Evolutionary conservation across 2,797 vertebrate genomes (phyloP), one percentile per base, ranked within the genome.

Genomic region (Onychomys torridus): DNA sequence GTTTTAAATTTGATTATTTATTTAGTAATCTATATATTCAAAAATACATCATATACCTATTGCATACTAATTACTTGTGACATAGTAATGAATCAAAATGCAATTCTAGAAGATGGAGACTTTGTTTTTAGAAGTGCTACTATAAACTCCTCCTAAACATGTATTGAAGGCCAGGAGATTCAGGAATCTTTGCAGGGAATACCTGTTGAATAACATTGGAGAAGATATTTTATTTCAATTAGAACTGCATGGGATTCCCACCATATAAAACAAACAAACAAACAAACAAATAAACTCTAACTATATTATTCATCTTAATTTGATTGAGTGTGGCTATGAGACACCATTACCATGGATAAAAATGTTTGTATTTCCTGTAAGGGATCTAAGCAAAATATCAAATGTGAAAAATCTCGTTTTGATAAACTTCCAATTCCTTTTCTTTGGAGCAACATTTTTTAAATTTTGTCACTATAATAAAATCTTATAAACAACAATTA

Each of bases 361-460:
- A 49, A 65, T 76, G 0, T 87, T 85, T 90, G 32, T 79, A 52
- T 79, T 94, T 79, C 63, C 21, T 5, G 46, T 2, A 0, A 71
- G 6, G 4, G 16, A 43, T 37, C 17, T 46, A 92, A 87, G 19
- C 0, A 63, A 91, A 94, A 81, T 6, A 84, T 25, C 13, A 89
- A 91, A 90, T 71, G 37, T 46, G 10, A 86, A 8, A 89, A 57
- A 10, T 67, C 29, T 27, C 73, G 82, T 86, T 93, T 94, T 65
- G 23, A 19, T 88, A 55, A 1, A 65, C 23, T 90, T 37, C 14
- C 7, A 34, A 19, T 73, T 67, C 2, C 6, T 52, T 95, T 77
- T 16, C 29, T 65, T 86, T 85, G 8, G 61, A 67, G 27, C 1
- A n/a, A 69, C n/a, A 52, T 52, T 40, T 11, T 49, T 65, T 63